phyloP scores from a whole-genome alignment of 2,888 invertebrate genomes.

The Bugulina stolonifera region DNA sequence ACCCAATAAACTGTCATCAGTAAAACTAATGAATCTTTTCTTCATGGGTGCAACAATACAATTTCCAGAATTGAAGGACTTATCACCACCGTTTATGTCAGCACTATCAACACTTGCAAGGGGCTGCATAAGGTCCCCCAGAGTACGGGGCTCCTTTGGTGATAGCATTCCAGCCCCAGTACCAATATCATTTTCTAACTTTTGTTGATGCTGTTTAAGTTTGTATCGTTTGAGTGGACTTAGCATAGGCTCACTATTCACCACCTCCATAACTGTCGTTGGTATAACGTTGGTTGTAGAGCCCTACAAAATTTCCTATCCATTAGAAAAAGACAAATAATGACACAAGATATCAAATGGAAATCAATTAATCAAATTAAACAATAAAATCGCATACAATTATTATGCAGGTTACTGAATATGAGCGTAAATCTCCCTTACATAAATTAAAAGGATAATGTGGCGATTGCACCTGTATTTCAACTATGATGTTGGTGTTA shows the following conservation, averaged over 20 bases:
- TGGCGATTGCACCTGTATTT: constrained; percentile 13
- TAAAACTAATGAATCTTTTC: not conserved
- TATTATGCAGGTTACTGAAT: no score
- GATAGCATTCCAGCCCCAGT: not conserved
- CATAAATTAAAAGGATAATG: not conserved
- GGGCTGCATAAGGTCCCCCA: not conserved
- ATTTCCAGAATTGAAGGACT: not conserved
- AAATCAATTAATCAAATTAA: not conserved
- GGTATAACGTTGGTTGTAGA: not conserved
- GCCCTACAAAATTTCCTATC: not conserved
- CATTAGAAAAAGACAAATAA: not conserved
- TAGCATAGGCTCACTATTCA: not conserved
- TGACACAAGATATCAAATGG: not conserved
- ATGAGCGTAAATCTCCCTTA: no score
- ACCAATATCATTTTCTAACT: not conserved
- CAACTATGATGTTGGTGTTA: not conserved
- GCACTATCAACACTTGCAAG: not conserved
- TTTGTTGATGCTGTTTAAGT: not conserved
- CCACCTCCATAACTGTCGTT: not conserved
- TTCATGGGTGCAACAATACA: not conserved
- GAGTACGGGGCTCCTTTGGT: not conserved
- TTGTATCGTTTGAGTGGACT: not conserved
- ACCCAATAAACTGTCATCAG: no score
- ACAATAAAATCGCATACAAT: no score
- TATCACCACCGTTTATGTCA: no score